Evolutionary conservation across 2,888 invertebrate species (phyloP).

Genomic region (Dryococelus australis): DNA sequence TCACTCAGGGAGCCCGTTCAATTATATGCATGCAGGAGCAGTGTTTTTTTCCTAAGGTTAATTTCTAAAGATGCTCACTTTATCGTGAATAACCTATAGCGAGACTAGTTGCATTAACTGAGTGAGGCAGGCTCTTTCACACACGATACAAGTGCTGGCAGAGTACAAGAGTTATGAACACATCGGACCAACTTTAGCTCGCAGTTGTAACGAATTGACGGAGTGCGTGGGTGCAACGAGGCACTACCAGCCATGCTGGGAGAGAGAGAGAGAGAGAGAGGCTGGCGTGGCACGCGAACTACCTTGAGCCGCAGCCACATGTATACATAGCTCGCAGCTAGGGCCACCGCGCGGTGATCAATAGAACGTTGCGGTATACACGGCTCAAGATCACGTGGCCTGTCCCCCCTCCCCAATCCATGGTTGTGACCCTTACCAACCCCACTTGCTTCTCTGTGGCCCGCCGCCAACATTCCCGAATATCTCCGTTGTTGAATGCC

Average conservation of each 20-base stretch:
- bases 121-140: too few species aligned
- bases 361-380: constrained; percentile 11
- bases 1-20: too few species aligned
- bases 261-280: background rate
- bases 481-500: too few species aligned
- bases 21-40: too few species aligned
- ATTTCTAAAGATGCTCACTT: too few species aligned
- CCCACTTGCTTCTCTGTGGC: background rate
- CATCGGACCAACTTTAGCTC: too few species aligned
- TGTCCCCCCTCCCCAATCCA: background rate
- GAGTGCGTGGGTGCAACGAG: background rate
- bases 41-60: too few species aligned
- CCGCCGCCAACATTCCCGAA: too few species aligned
- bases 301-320: background rate
- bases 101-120: too few species aligned
- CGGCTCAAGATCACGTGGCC: background rate
- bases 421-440: background rate
- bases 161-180: too few species aligned
- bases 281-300: background rate
- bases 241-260: background rate
- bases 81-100: too few species aligned
- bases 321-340: background rate
- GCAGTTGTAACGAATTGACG: background rate
- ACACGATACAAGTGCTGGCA: too few species aligned
- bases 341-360: background rate